phyloP scores from a whole-genome alignment of 2,888 invertebrate species.

The Heliconius aoede region DNA sequence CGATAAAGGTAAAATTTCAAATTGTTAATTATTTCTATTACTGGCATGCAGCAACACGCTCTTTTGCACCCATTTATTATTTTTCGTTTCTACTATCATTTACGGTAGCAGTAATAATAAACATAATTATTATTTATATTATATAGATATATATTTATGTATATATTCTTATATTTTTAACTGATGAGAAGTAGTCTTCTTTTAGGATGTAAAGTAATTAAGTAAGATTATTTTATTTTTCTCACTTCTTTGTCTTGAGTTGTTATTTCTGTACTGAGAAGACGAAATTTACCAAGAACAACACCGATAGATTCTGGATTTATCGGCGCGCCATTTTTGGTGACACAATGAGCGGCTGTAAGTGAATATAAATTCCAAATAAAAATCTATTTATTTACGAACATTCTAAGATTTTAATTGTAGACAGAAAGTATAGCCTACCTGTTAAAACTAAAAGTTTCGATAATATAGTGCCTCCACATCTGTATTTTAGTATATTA shows the following conservation, averaged over 20 bases:
- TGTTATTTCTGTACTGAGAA: slow-evolving; percentile 26
- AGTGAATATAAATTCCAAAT: background rate
- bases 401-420: background rate
- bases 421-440: background rate
- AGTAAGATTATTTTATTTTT: background rate
- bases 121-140: no score
- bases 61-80: no score
- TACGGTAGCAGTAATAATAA: no score
- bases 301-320: slow-evolving; percentile 29
- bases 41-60: no score
- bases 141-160: no score
- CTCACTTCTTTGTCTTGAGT: slow-evolving; percentile 32
- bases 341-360: slow-evolving; percentile 36
- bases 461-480: slow-evolving; percentile 11
- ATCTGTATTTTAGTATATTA: background rate
- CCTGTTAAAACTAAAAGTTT: slow-evolving; percentile 10
- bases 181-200: background rate
- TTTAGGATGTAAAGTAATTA: background rate
- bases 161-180: no score
- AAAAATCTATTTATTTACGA: background rate
- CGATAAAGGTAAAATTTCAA: no score
- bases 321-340: slow-evolving; percentile 12
- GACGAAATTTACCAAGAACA: slow-evolving; percentile 32
- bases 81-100: no score
- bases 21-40: no score